Conservation (phyloP, 2,797 vertebrate species). For the Lacerta agilis region DNA sequence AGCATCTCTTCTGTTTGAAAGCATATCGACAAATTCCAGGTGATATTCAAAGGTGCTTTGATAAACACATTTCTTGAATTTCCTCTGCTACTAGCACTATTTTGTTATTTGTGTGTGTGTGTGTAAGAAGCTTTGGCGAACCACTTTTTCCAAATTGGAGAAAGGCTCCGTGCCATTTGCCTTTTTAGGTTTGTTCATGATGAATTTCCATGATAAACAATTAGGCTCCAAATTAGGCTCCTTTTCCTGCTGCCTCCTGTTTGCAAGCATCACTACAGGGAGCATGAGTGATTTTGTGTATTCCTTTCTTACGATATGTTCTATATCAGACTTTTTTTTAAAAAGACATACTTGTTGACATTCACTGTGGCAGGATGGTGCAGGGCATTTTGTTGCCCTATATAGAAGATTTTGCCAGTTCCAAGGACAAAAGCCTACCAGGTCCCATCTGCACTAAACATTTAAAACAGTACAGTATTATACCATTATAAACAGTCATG, state of each 20-base stretch:
- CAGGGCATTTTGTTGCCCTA: no score
- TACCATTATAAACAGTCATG: no score
- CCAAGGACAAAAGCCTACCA: neutral
- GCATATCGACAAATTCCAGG: slow-evolving; percentile 56
- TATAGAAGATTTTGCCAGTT: neutral
- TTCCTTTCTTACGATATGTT: neutral
- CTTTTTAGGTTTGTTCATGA: neutral
- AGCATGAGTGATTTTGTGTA: neutral
- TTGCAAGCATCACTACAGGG: slow-evolving; percentile 53
- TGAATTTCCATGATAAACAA: neutral
- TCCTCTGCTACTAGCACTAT: slow-evolving; percentile 58
- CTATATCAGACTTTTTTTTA: neutral
- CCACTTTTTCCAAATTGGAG: slow-evolving; percentile 41
- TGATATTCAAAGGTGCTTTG: slow-evolving; percentile 64
- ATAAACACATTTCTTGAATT: slow-evolving; percentile 65
- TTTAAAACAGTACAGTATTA: no score
- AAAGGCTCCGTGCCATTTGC: slow-evolving; percentile 35
- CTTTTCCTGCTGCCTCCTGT: slow-evolving; percentile 53
- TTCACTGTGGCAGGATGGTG: neutral
- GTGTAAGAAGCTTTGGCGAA: slow-evolving; percentile 43
- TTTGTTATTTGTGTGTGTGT: neutral
- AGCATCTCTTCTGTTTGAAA: slow-evolving; percentile 62
- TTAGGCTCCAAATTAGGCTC: slow-evolving; percentile 63
- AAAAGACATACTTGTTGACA: neutral
- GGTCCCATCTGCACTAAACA: no score